These are phyloP conservation scores for Sceloporus tristichus DNA, from an alignment of 2,113 vertebrate species.

Conservation along the genomic window DNA sequence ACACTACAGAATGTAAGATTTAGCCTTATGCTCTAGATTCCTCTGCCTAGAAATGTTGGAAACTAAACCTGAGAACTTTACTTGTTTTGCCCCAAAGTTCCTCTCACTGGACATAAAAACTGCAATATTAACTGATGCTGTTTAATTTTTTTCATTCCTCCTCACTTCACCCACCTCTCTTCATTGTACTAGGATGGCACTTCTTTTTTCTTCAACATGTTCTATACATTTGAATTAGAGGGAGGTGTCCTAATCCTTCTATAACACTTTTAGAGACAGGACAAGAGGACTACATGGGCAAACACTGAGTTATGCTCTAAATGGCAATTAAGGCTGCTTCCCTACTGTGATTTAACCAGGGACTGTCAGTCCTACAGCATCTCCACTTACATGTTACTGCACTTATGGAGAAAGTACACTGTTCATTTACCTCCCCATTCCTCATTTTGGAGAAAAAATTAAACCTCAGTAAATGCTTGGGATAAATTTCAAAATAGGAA, in stretches of 20 bases:
- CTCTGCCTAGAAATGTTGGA: neutral
- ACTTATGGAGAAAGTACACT: neutral
- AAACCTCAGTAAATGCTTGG: slow-evolving; percentile 47
- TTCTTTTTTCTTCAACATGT: neutral
- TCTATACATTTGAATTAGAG: neutral
- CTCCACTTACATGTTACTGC: neutral
- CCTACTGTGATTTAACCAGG: neutral
- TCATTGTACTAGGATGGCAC: neutral
- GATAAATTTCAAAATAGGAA: slow-evolving; percentile 56
- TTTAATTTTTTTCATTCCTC: neutral
- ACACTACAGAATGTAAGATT: neutral
- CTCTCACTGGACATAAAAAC: neutral
- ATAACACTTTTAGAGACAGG: neutral
- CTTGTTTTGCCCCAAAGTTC: neutral
- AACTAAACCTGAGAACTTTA: neutral
- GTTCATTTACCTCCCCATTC: too few species aligned
- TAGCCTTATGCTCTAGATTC: neutral
- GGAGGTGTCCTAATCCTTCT: neutral
- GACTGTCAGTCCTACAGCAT: neutral
- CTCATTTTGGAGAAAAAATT: neutral
- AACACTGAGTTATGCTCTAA: neutral
- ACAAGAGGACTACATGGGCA: neutral
- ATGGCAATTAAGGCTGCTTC: neutral
- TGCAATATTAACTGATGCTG: neutral
- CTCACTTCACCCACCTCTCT: neutral